Conservation (phyloP, 2,797 vertebrate genomes). For the Echeneis naucrates region DNA sequence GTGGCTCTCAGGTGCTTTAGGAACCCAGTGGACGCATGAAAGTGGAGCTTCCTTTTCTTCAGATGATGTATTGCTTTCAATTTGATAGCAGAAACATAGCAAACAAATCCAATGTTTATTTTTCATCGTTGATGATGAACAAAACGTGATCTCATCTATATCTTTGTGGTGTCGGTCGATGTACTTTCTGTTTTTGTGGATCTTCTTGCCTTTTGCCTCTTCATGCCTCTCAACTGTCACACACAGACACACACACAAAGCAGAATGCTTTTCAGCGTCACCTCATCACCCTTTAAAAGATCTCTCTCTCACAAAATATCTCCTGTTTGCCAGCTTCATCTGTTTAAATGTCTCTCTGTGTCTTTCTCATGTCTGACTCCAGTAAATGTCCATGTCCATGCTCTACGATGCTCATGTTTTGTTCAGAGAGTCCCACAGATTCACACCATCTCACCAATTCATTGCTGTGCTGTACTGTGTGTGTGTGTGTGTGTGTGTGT, state of each 20-base stretch:
- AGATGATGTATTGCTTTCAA: neutral
- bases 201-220: slow-evolving; percentile 32
- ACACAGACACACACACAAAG: neutral
- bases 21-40: no score
- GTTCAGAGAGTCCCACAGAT: slow-evolving; percentile 39
- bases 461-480: slow-evolving; percentile 10
- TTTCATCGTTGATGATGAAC: neutral
- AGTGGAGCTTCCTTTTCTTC: neutral
- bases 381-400: slow-evolving; percentile 40
- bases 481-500: slow-evolving; percentile 24
- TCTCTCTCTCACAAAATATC: slow-evolving; percentile 19
- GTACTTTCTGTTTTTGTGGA: neutral
- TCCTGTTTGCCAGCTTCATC: slow-evolving; percentile 27
- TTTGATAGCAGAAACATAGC: neutral
- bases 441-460: slow-evolving; percentile 46
- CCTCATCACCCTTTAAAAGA: slow-evolving; percentile 45
- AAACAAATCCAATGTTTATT: neutral
- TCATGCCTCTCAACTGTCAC: slow-evolving; percentile 3
- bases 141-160: neutral
- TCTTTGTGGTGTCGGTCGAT: slow-evolving; percentile 3
- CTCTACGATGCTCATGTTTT: slow-evolving; percentile 40
- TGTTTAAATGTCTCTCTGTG: slow-evolving; percentile 23
- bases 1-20: neutral
- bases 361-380: slow-evolving; percentile 33
- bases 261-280: slow-evolving; percentile 36